These are phyloP conservation scores for Sebastiscus tertius DNA, from an alignment of 2,797 vertebrate species.

Conservation along the genomic window DNA sequence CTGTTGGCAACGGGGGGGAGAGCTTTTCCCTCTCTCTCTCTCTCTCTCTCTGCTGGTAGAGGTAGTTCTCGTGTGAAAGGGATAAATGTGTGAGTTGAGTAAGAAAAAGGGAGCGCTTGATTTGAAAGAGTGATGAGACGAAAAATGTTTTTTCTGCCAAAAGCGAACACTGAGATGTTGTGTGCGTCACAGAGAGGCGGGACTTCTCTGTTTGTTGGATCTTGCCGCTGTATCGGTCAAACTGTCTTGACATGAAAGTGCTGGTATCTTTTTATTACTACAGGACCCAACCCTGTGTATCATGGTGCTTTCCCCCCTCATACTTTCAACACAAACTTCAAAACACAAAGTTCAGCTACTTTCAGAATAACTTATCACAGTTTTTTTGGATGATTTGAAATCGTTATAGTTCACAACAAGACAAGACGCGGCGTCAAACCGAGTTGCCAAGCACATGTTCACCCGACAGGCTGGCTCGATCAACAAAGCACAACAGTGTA, in stretches of 20 bases:
- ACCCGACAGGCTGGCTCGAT: slow-evolving; percentile 63
- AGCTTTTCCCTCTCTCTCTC: slow-evolving; percentile 13
- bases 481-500: slow-evolving; percentile 69
- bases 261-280: slow-evolving; percentile 26
- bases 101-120: slow-evolving; percentile 26
- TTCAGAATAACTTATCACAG: neutral
- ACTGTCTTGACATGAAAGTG: slow-evolving; percentile 50
- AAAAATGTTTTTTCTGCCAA: slow-evolving; percentile 72
- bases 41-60: slow-evolving; percentile 27
- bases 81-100: slow-evolving; percentile 33
- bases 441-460: slow-evolving; percentile 69
- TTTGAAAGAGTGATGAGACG: slow-evolving; percentile 41
- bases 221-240: slow-evolving; percentile 54
- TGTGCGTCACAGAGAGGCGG: slow-evolving; percentile 61
- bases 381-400: slow-evolving; percentile 24
- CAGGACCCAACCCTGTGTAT: slow-evolving; percentile 23
- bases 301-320: slow-evolving; percentile 26
- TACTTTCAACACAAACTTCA: slow-evolving; percentile 13
- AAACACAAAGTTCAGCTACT: slow-evolving; percentile 1
- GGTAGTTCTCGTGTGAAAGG: slow-evolving; percentile 52
- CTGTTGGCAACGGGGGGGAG: slow-evolving; percentile 32
- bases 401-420: slow-evolving; percentile 10
- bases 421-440: slow-evolving; percentile 61
- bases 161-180: slow-evolving; percentile 73
- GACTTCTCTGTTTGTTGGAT: slow-evolving; percentile 64